Evolutionary conservation across 1,140 invertebrate species (phyloP).

Genomic region (Ladona fulva): DNA sequence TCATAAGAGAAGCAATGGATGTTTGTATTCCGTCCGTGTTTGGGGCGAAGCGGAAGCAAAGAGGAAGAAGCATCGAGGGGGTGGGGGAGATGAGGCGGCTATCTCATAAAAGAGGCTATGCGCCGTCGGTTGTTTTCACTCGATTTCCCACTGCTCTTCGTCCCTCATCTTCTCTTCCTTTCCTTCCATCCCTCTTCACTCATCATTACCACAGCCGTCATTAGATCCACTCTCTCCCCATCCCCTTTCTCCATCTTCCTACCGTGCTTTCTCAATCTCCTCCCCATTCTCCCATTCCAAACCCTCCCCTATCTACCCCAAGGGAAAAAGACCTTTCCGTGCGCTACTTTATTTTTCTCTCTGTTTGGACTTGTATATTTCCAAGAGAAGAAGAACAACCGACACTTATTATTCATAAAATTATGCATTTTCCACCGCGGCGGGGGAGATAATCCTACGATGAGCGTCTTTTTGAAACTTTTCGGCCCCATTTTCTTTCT

Average conservation of each 20-base stretch:
- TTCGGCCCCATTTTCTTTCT: neutral
- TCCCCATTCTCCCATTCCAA: neutral
- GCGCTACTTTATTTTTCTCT: neutral
- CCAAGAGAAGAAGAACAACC: neutral
- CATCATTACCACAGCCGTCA: neutral
- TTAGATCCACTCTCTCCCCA: neutral
- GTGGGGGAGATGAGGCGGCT: no score
- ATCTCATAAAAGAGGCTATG: neutral
- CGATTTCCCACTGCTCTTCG: neutral
- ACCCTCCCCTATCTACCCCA: neutral
- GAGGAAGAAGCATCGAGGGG: no score
- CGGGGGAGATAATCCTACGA: neutral
- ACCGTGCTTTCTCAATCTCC: neutral
- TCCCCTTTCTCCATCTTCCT: neutral
- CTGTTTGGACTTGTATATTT: neutral
- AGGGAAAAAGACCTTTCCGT: neutral
- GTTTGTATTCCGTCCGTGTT: no score
- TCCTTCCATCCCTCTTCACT: neutral
- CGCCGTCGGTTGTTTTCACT: neutral
- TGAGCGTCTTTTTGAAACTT: neutral
- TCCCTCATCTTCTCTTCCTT: neutral
- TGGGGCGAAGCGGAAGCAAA: no score
- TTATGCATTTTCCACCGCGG: neutral
- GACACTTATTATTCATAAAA: slow-evolving; percentile 1
- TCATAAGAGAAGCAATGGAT: no score